These are phyloP conservation scores for Tachycineta bicolor DNA, from an alignment of 2,113 vertebrate genomes.

Conservation along the genomic window DNA sequence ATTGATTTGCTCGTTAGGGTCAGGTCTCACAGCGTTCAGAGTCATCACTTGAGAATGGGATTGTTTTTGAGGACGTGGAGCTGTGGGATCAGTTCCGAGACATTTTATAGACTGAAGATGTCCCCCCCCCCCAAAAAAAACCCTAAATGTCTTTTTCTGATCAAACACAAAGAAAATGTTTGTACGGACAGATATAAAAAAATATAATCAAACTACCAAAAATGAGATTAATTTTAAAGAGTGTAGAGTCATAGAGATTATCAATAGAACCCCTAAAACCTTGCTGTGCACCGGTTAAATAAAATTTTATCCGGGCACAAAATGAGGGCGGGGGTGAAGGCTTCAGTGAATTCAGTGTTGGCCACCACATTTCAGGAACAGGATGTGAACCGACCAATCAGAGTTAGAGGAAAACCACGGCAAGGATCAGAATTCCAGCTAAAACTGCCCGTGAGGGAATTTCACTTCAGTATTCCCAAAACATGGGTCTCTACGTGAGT, in stretches of 20 bases:
- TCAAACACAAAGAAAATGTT: background rate
- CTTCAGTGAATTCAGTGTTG: background rate
- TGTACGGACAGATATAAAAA: background rate
- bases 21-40: fast-evolving
- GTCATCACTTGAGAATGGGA: background rate
- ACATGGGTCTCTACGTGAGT: no score
- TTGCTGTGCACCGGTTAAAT: background rate
- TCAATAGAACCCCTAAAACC: background rate
- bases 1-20: background rate
- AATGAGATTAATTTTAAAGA: background rate
- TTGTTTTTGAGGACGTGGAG: background rate
- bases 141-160: background rate
- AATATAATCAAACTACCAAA: background rate
- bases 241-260: no score
- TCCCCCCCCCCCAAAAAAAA: fast-evolving
- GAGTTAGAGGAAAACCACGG: background rate
- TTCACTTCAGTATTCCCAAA: background rate
- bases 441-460: background rate
- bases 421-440: background rate
- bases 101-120: background rate
- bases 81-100: background rate
- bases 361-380: background rate
- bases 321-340: background rate
- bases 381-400: background rate
- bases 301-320: background rate